Evolutionary conservation across 1,140 invertebrate genomes (phyloP).

Genomic region (Drosophila arizonae): DNA sequence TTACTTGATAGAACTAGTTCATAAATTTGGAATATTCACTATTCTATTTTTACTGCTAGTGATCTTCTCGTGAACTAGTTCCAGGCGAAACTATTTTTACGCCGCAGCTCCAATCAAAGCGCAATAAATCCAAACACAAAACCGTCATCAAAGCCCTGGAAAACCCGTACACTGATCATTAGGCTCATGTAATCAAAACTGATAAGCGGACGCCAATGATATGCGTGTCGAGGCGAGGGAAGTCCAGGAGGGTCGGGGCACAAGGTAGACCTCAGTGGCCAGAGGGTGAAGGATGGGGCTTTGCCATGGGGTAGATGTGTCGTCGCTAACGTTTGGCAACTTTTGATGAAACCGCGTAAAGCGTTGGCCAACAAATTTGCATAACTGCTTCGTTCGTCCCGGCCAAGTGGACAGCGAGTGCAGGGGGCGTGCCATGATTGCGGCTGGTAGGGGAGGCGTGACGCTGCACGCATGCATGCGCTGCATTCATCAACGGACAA

Average conservation of each 20-base stretch:
- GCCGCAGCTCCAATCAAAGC: not conserved
- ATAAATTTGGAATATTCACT: no score
- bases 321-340: slow-evolving; percentile 47
- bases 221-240: slow-evolving; percentile 6
- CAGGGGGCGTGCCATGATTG: not conserved
- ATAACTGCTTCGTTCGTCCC: slow-evolving; percentile 64
- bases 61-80: not conserved
- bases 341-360: slow-evolving; percentile 76
- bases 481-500: slow-evolving; percentile 74
- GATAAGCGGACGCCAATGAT: slow-evolving; percentile 41
- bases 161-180: slow-evolving; percentile 24
- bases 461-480: slow-evolving; percentile 74
- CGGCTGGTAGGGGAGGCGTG: slow-evolving; percentile 21
- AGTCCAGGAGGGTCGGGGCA: not conserved
- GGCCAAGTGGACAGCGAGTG: slow-evolving; percentile 34
- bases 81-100: not conserved
- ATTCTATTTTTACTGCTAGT: no score
- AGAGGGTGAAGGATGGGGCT: not conserved
- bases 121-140: not conserved
- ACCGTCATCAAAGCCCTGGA: not conserved
- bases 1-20: no score
- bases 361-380: slow-evolving; percentile 70
- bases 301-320: slow-evolving; percentile 20
- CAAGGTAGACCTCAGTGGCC: not conserved
- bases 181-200: slow-evolving; percentile 37